Percentiles rank a stretch among this genome's conserved stretches.
Evolutionary conservation across 2,888 invertebrate genomes (phyloP).

Genomic region (Epistrophe eligans): DNA sequence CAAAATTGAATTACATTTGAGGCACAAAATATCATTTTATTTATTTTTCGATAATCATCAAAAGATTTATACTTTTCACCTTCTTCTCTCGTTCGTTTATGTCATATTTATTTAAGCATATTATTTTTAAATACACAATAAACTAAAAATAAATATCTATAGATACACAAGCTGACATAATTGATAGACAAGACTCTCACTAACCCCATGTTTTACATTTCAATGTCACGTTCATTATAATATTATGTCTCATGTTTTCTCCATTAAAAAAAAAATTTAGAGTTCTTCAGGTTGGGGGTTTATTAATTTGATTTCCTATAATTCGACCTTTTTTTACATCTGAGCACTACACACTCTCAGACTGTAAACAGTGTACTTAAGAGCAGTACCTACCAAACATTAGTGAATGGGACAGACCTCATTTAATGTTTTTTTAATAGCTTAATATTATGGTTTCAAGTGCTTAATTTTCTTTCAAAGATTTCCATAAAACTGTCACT

Average conservation of each 20-base stretch:
- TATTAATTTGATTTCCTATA: background rate
- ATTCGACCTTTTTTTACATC: background rate
- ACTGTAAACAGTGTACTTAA: background rate
- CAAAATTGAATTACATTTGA: too few species aligned
- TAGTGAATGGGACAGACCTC: background rate
- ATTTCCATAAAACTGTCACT: background rate
- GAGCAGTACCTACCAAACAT: background rate
- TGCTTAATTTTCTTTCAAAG: background rate
- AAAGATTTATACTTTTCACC: slow-evolving; percentile 7
- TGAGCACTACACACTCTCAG: background rate
- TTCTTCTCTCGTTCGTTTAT: background rate
- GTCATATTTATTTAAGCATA: slow-evolving; percentile 20
- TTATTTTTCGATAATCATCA: background rate
- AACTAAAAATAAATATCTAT: slow-evolving; percentile 15
- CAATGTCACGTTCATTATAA: slow-evolving; percentile 15
- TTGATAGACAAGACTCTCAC: background rate
- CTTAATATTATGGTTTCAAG: background rate
- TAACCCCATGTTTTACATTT: slow-evolving; percentile 3
- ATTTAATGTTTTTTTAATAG: background rate
- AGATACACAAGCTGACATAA: slow-evolving; percentile 3
- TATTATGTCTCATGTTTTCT: background rate
- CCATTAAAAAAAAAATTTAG: background rate
- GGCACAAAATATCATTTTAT: background rate
- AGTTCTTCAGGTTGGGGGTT: background rate
- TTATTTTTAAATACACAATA: background rate